Percentiles rank a stretch among this genome's conserved stretches.
Conservation (phyloP, 2,888 invertebrate species). For the Lepidocyrtoides sp. region DNA sequence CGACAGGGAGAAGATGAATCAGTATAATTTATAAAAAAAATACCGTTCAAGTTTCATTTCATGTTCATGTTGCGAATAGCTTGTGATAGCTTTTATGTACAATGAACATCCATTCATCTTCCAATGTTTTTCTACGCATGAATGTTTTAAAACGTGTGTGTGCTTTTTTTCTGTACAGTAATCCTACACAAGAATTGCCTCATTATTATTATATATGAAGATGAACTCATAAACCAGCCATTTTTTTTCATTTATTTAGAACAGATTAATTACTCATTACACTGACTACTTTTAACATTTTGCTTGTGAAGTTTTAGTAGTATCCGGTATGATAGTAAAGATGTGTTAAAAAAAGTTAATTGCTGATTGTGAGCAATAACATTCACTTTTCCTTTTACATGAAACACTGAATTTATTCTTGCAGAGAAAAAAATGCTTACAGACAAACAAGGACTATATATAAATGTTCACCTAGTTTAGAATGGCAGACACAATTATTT, state of each 20-base stretch:
- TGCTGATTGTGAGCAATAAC: neutral
- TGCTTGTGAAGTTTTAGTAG: neutral
- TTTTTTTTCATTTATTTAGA: neutral
- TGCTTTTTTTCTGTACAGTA: neutral
- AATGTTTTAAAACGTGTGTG: neutral
- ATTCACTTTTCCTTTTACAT: neutral
- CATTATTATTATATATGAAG: neutral
- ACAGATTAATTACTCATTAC: slow-evolving; percentile 9
- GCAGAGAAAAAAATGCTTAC: too few relatives aligned
- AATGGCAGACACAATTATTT: too few relatives aligned
- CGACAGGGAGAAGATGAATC: slow-evolving; percentile 56
- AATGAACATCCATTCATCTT: neutral
- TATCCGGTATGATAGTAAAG: neutral
- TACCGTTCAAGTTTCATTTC: too few relatives aligned
- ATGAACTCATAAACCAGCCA: slow-evolving; percentile 6
- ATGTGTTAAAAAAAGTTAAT: neutral
- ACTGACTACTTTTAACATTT: neutral
- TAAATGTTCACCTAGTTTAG: neutral
- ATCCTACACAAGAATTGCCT: neutral
- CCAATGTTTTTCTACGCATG: neutral
- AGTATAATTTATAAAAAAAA: slow-evolving; percentile 18
- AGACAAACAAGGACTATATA: too few relatives aligned
- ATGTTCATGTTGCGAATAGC: too few relatives aligned
- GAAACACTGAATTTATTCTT: neutral
- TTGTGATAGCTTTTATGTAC: too few relatives aligned